Percentiles rank a stretch among this genome's conserved stretches.
Conservation (phyloP, 30 jellyfish, hydroid and myxozoan species). For the Mastigias papua region DNA sequence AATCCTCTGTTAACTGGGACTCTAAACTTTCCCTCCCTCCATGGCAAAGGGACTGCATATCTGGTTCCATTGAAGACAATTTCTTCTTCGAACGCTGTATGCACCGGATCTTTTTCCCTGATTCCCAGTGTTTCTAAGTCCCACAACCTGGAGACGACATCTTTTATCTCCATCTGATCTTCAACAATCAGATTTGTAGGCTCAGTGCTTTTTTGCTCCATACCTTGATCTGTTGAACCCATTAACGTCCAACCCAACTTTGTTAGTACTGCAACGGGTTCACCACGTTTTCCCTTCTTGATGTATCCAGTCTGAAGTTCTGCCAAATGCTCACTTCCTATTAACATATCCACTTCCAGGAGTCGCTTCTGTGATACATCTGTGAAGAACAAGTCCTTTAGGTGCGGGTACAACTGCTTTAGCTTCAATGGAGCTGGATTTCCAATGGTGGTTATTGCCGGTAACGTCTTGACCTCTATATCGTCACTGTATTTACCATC, state of each 20-base stretch:
- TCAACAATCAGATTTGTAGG: conserved; percentile 40
- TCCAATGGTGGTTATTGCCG: conserved; percentile 61
- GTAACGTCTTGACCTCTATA: conserved; percentile 43
- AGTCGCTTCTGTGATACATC: conserved; percentile 25
- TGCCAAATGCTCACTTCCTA: conserved; percentile 69
- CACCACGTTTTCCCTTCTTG: conserved; percentile 40
- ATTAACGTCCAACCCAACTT: conserved; percentile 61
- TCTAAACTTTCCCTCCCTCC: conserved; percentile 55
- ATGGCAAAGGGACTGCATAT: conserved; percentile 55
- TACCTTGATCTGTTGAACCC: conserved; percentile 30
- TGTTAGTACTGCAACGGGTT: conserved; percentile 37
- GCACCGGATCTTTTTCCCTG: conserved; percentile 43
- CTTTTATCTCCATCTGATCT: neutral
- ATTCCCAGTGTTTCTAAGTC: conserved; percentile 55
- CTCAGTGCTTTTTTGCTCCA: neutral
- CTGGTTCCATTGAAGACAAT: conserved; percentile 19
- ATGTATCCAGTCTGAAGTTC: conserved; percentile 31
- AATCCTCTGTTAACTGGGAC: conserved; percentile 39
- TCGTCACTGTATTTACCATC: conserved; percentile 3
- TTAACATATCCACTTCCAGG: conserved; percentile 38
- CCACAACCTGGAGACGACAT: conserved; percentile 55
- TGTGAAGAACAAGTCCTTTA: conserved; percentile 41
- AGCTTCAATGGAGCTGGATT: conserved; percentile 57
- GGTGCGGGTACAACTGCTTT: conserved; percentile 24
- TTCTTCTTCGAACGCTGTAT: conserved; percentile 32